A percentile compares a stretch with the other conserved stretches of the same genome.
Evolutionary conservation across 2,797 vertebrate genomes (phyloP).

Genomic region (Glossophaga mutica): DNA sequence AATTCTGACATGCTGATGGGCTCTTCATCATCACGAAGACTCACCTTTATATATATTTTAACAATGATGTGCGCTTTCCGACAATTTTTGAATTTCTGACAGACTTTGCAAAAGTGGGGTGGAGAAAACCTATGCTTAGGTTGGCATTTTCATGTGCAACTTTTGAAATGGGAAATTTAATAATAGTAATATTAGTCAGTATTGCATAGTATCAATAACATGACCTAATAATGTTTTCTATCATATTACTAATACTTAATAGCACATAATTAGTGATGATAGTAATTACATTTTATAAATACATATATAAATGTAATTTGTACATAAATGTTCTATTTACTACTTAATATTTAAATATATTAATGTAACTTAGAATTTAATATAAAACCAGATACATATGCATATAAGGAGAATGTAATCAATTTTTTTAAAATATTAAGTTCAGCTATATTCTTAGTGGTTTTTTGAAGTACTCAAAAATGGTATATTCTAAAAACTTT

Average conservation of each 20-base stretch:
- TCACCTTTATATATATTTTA: not conserved
- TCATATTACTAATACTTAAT: not conserved
- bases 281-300: not conserved
- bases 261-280: not conserved
- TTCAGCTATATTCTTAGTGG: not conserved
- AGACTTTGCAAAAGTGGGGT: not conserved
- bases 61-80: not conserved
- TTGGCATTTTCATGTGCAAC: not conserved
- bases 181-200: not conserved
- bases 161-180: not conserved
- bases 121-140: not conserved
- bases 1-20: not conserved
- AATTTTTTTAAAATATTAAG: not conserved
- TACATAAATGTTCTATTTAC: not conserved
- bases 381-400: not conserved
- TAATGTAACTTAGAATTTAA: not conserved
- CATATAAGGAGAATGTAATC: not conserved
- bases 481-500: not conserved
- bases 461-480: not conserved
- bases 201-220: not conserved
- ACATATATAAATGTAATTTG: not conserved
- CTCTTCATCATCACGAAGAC: not conserved
- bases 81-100: not conserved
- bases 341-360: not conserved
- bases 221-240: not conserved